Evolutionary conservation across 2,797 vertebrate genomes (phyloP).

Genomic region (Florisuga fusca): DNA sequence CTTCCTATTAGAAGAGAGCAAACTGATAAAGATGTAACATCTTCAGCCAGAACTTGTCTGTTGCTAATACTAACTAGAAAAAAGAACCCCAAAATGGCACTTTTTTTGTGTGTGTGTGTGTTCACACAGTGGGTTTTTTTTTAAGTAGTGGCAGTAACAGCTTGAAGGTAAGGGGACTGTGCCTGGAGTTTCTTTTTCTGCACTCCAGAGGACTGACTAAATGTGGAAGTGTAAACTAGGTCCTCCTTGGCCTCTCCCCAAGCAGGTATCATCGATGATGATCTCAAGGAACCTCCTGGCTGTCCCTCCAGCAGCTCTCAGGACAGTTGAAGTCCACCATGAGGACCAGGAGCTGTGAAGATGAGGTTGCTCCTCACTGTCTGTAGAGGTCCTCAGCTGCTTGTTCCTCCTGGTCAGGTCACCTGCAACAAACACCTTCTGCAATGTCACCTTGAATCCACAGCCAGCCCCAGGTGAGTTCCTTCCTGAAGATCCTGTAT

Average conservation of each 20-base stretch:
- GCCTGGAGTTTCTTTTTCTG: background rate
- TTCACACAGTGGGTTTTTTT: background rate
- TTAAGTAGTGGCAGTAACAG: background rate
- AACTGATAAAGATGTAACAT: background rate
- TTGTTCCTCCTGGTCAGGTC: background rate
- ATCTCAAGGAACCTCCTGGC: background rate
- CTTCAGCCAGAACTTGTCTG: background rate
- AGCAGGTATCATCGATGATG: background rate
- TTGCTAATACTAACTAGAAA: background rate
- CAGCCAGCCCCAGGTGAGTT: background rate
- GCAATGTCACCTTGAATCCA: background rate
- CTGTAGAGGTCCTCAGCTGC: background rate
- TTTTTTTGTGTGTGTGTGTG: background rate
- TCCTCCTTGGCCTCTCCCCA: background rate
- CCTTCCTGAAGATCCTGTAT: background rate
- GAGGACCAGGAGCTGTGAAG: background rate
- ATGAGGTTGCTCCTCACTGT: background rate
- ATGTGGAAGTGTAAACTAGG: background rate
- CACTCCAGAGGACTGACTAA: background rate
- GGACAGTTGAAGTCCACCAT: background rate
- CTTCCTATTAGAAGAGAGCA: background rate
- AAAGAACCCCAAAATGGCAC: background rate
- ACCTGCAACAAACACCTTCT: background rate
- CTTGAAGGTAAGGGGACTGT: background rate
- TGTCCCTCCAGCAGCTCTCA: background rate